Evolutionary conservation across 2,797 vertebrate genomes (phyloP), one percentile per base, ranked within the genome.

Genomic region (Podarcis siculus): DNA sequence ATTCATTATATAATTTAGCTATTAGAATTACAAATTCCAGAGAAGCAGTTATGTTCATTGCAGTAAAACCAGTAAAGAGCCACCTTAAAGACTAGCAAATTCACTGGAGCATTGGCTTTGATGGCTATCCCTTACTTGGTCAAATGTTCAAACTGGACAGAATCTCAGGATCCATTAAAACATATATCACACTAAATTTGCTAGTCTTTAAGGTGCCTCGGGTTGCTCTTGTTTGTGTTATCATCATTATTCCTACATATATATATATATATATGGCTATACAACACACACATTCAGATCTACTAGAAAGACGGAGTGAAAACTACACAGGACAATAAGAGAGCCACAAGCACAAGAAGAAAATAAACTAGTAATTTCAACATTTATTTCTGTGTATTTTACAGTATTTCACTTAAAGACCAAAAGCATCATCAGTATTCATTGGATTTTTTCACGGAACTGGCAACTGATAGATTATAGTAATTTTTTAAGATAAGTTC

Each of bases 341-440:
- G 27, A 85, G 15, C 61, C 87, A 58, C 35, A 83, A 83, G 92
- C 72, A 91, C 6, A 87, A 76, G 84, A 93, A 94, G 89, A 93
- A 92, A 87, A 91, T 45, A 80, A 90, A 49, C 87, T 90, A 2
- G 79, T 82, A 95, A 42, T 93, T 95, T 94, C 93, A 95, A 93
- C 90, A 95, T 92, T 95, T 95, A 94, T 96, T 97, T 69, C 58
- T 97, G 96, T 95, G 97, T 97, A 97, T 97, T 97, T 95, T 96
- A 96, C 95, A 95, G 90, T 95, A 93, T 96, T 95, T 95, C 92
- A 94, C 93, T 95, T 96, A 89, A 95, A 94, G 92, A 96, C 96
- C 94, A 96, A 96, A 97, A 88, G 93, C 96, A 96, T 96, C 95
- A 96, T 96, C 95, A 94, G 91, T 94, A 96, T 93, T 95, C 96